phyloP scores from a whole-genome alignment of 1,140 invertebrate genomes.

The Drosophila leontia region DNA sequence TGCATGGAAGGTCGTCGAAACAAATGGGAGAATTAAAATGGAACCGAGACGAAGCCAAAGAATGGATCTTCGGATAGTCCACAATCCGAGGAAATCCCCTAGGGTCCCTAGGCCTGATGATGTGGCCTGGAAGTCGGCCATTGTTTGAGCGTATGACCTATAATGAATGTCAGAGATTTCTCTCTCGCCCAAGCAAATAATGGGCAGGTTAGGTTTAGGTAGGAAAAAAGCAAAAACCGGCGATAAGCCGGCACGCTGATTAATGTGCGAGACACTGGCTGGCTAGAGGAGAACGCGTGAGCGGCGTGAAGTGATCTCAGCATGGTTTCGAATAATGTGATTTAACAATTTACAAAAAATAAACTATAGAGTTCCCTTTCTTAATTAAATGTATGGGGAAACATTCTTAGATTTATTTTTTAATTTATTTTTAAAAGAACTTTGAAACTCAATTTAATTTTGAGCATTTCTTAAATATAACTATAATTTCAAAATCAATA shows the following conservation, averaged over 20 bases:
- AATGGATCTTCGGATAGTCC: background rate
- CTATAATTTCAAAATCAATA: too few species aligned
- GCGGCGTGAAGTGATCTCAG: conserved; percentile 5
- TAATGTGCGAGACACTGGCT: conserved; percentile 13
- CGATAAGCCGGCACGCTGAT: conserved; percentile 51
- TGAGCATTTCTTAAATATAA: too few species aligned
- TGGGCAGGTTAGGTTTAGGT: conserved; percentile 18
- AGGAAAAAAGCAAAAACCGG: conserved; percentile 3
- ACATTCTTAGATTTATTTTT: too few species aligned
- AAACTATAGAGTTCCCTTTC: too few species aligned
- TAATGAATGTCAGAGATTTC: conserved; percentile 53
- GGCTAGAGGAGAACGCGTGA: conserved; percentile 20
- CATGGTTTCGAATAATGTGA: too few species aligned
- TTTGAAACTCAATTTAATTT: too few species aligned
- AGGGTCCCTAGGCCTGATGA: background rate
- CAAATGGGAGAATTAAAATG: background rate
- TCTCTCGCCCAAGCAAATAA: conserved; percentile 3
- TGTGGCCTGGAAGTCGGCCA: conserved; percentile 11
- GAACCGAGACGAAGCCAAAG: background rate
- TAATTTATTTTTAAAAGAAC: too few species aligned
- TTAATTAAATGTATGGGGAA: too few species aligned
- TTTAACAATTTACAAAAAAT: too few species aligned
- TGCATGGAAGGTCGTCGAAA: conserved; percentile 3
- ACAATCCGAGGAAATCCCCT: conserved; percentile 36
- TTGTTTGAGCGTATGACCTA: conserved; percentile 37